Conservation (phyloP, 2,888 invertebrate species). For the Nezara viridula region DNA sequence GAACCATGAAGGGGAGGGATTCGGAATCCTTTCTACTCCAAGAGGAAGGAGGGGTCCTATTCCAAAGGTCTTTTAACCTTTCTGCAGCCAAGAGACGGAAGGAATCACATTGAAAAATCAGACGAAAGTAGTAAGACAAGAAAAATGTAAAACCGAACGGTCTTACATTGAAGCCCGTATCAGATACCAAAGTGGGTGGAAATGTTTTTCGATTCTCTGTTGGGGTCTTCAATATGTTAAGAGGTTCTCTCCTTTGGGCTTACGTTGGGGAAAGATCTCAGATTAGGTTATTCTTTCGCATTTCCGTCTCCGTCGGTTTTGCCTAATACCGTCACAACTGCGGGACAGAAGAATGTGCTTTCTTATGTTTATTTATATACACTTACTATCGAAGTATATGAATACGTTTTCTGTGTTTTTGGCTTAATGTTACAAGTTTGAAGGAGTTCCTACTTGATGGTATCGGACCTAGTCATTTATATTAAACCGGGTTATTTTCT, state of each 20-base stretch:
- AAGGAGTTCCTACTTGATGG: not conserved
- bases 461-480: not conserved
- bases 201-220: slow-evolving; percentile 17
- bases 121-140: not conserved
- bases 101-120: slow-evolving; percentile 11
- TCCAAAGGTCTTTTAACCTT: not conserved
- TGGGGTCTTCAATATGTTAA: slow-evolving; percentile 46
- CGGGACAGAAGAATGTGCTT: not conserved
- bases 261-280: not conserved
- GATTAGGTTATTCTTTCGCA: slow-evolving; percentile 39
- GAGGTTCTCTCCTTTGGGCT: not conserved
- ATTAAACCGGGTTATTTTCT: not conserved
- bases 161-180: not conserved
- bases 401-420: not conserved
- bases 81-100: not conserved
- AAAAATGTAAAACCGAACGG: slow-evolving; percentile 22
- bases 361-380: not conserved
- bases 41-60: not conserved
- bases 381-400: not conserved
- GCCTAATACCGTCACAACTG: slow-evolving; percentile 32
- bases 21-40: not conserved
- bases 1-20: not conserved
- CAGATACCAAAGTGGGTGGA: not conserved
- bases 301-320: slow-evolving; percentile 2
- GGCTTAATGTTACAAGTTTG: not conserved